phyloP scores from a whole-genome alignment of 2,888 invertebrate species.

The Argyra leucocephala region DNA sequence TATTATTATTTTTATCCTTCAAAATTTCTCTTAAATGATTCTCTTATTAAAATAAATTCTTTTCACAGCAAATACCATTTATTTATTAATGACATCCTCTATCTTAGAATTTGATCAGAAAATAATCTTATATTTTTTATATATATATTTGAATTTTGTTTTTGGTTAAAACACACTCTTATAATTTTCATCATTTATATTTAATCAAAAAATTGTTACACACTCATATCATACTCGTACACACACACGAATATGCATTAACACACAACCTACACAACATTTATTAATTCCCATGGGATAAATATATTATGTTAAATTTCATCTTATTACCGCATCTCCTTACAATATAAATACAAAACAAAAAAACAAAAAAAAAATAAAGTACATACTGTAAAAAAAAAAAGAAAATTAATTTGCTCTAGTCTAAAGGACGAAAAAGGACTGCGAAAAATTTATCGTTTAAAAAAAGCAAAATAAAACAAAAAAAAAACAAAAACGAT shows the following conservation, averaged over 20 bases:
- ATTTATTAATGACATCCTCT: conserved; percentile 3
- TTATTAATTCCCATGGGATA: no score
- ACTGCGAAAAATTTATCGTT: no score
- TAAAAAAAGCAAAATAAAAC: background rate
- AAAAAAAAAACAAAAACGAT: background rate
- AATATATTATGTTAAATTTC: background rate
- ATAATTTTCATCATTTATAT: no score
- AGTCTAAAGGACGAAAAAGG: background rate
- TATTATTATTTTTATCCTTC: no score
- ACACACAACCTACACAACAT: no score
- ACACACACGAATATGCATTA: no score
- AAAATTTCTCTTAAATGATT: no score
- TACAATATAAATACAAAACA: background rate
- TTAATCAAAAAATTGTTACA: no score
- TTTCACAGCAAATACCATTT: background rate
- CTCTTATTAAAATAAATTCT: no score
- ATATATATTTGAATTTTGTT: no score
- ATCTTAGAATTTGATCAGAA: background rate
- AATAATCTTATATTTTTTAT: background rate
- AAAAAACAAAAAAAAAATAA: background rate
- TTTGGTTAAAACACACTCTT: no score
- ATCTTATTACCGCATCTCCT: background rate
- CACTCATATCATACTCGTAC: no score
- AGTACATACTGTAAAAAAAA: background rate
- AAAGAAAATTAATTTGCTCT: background rate